Evolutionary conservation across 1,140 invertebrate genomes (phyloP).

Genomic region (Octopus bimaculoides): DNA sequence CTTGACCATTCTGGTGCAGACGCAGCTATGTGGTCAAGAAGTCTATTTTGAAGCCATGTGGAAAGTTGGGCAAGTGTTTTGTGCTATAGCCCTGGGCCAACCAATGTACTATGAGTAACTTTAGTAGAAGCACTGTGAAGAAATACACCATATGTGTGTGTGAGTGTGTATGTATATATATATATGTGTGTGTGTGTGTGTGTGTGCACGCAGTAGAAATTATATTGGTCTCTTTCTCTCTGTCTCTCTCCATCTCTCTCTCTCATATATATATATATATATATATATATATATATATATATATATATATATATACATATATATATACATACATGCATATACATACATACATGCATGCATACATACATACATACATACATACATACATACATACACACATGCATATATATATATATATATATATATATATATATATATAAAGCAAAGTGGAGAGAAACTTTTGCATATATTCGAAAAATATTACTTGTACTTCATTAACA

Average conservation of each 20-base stretch:
- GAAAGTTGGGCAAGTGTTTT: too few relatives aligned
- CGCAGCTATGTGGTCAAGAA: too few relatives aligned
- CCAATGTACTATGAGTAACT: too few relatives aligned
- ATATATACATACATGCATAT: neutral
- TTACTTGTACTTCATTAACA: too few relatives aligned
- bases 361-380: neutral
- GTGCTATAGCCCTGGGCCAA: too few relatives aligned
- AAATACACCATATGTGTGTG: too few relatives aligned
- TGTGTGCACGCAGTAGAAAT: neutral
- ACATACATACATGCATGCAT: neutral
- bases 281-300: slow-evolving; percentile 1
- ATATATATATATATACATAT: neutral
- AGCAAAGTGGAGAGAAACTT: neutral
- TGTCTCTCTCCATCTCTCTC: neutral
- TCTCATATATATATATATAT: neutral
- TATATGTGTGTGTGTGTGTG: neutral
- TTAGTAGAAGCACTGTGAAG: too few relatives aligned
- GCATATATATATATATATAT: slow-evolving; percentile 9
- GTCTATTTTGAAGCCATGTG: too few relatives aligned
- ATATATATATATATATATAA: slow-evolving; percentile 8
- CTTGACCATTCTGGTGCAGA: too few relatives aligned
- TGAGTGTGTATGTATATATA: neutral
- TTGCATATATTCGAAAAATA: too few relatives aligned
- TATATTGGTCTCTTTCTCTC: neutral
- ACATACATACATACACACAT: neutral